Evolutionary conservation across 1,140 invertebrate genomes (phyloP).

Genomic region (Zaprionus camerounensis): DNA sequence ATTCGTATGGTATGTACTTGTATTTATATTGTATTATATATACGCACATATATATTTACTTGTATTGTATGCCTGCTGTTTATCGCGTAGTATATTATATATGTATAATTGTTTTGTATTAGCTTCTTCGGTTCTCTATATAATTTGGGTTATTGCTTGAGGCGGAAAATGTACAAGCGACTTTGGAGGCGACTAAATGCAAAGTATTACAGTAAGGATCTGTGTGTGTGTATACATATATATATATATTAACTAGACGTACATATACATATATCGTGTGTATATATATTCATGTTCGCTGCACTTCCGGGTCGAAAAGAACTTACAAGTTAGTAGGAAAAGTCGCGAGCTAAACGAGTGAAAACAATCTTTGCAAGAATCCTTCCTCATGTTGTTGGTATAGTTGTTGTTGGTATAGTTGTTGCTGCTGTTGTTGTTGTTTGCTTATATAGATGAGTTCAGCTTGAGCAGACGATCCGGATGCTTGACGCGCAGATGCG

Average conservation of each 20-base stretch:
- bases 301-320: slow-evolving; percentile 21
- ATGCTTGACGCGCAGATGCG: slow-evolving; percentile 91
- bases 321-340: slow-evolving; percentile 52
- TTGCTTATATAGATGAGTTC: slow-evolving; percentile 74
- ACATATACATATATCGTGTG: slow-evolving; percentile 1
- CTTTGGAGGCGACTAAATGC: slow-evolving; percentile 63
- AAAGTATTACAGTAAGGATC: slow-evolving; percentile 41
- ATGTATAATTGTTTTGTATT: slow-evolving; percentile 44
- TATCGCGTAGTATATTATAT: slow-evolving; percentile 15
- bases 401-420: slow-evolving; percentile 22
- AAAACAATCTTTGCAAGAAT: slow-evolving; percentile 12
- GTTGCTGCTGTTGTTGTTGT: slow-evolving; percentile 12
- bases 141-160: slow-evolving; percentile 77
- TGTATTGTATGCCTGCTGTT: slow-evolving; percentile 34
- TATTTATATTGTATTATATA: slow-evolving; percentile 41
- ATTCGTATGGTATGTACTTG: slow-evolving; percentile 39
- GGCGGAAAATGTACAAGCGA: slow-evolving; percentile 61
- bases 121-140: slow-evolving; percentile 75
- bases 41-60: slow-evolving; percentile 24
- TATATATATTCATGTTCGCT: slow-evolving; percentile 17
- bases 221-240: slow-evolving; percentile 8
- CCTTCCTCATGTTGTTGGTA: slow-evolving; percentile 10
- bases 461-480: slow-evolving; percentile 85
- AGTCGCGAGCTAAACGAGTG: slow-evolving; percentile 32
- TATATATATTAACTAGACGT: slow-evolving; percentile 4